phyloP scores from a whole-genome alignment of 2,797 vertebrate species.

The Psittacula derbiana region DNA sequence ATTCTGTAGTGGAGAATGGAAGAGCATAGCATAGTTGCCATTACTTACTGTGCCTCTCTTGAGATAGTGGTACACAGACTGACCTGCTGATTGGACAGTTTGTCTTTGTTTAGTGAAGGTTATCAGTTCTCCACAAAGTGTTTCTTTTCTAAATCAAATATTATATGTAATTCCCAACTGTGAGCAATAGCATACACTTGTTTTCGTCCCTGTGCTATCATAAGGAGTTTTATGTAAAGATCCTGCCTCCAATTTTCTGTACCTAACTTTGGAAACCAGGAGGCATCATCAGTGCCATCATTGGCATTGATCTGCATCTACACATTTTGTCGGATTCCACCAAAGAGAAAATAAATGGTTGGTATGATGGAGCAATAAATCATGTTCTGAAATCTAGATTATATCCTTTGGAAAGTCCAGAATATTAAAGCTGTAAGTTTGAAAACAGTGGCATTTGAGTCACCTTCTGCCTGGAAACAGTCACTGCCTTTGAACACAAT shows the following conservation, averaged over 20 bases:
- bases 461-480: conserved; percentile 21
- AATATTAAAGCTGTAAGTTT: not conserved
- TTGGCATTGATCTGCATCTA: not conserved
- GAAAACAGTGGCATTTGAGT: not conserved
- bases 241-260: not conserved
- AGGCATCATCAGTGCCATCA: not conserved
- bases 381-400: not conserved
- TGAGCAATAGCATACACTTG: not conserved
- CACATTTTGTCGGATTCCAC: not conserved
- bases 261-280: not conserved
- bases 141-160: not conserved
- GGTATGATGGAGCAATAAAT: not conserved
- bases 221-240: not conserved
- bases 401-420: not conserved
- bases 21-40: not conserved
- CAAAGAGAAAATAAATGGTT: not conserved
- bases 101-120: not conserved
- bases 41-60: not conserved
- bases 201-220: not conserved
- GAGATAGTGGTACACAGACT: not conserved
- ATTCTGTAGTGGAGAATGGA: not conserved
- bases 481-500: not conserved
- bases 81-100: not conserved
- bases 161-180: not conserved
- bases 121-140: not conserved